Evolutionary conservation across 2,113 vertebrate genomes (phyloP).

Genomic region (Elanoides forficatus): DNA sequence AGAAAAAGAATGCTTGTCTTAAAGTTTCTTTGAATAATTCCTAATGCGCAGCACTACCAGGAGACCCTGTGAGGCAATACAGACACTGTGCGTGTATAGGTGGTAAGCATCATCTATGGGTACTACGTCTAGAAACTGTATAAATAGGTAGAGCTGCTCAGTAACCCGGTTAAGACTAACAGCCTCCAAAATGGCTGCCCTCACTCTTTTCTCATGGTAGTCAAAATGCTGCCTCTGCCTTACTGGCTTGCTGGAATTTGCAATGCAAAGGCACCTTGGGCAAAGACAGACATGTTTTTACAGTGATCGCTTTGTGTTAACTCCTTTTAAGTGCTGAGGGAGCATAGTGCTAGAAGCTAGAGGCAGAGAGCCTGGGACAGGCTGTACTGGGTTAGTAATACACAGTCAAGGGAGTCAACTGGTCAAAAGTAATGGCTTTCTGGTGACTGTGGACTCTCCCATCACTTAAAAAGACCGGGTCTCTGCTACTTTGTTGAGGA

Average conservation of each 20-base stretch:
- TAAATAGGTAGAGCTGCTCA: neutral
- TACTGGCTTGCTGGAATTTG: neutral
- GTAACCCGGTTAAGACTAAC: neutral
- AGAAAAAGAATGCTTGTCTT: neutral
- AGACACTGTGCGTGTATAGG: neutral
- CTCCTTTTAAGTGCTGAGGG: neutral
- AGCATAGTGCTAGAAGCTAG: neutral
- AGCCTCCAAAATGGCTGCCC: neutral
- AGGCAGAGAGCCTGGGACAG: neutral
- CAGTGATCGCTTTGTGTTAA: rapidly evolving
- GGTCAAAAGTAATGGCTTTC: neutral
- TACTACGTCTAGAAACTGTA: neutral
- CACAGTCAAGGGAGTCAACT: neutral
- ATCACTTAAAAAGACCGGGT: neutral
- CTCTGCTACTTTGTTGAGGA: neutral
- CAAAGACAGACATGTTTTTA: neutral
- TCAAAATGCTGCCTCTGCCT: neutral
- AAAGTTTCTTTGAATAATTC: neutral
- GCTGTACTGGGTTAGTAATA: neutral
- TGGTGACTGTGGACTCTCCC: neutral
- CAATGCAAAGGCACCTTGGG: neutral
- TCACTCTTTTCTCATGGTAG: neutral
- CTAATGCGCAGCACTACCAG: neutral
- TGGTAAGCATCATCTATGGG: neutral
- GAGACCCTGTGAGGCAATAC: neutral